A percentile compares a stretch with the other conserved stretches of the same genome.
phyloP scores from a whole-genome alignment of 2,888 invertebrate genomes.

The Brenthis daphne region DNA sequence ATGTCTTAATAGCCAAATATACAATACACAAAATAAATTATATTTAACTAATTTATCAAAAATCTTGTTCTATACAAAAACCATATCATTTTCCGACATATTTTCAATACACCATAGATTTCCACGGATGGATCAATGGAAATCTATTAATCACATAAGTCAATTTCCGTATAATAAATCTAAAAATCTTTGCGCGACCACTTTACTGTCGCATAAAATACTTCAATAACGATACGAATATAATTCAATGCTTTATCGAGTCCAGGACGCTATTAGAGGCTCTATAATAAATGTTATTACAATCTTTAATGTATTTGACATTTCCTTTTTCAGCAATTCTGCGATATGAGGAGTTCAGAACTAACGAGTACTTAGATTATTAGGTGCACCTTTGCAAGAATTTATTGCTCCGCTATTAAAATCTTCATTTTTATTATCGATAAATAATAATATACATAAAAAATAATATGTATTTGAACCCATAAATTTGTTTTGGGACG shows the following conservation, averaged over 20 bases:
- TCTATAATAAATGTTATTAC: conserved; percentile 39
- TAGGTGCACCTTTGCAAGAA: conserved; percentile 33
- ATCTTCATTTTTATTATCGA: conserved; percentile 46
- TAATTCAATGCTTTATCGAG: conserved; percentile 29
- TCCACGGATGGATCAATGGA: neutral
- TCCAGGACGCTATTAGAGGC: conserved; percentile 37
- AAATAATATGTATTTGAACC: conserved; percentile 41
- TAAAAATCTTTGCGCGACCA: conserved; percentile 4
- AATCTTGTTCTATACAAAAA: no score
- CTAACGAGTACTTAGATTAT: conserved; percentile 21
- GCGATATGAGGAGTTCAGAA: conserved; percentile 1
- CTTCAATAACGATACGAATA: conserved; percentile 19
- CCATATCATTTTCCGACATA: neutral
- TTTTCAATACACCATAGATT: neutral
- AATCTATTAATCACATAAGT: conserved; percentile 15
- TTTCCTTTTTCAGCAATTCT: conserved; percentile 40
- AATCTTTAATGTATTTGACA: conserved; percentile 36
- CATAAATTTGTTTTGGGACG: conserved; percentile 39
- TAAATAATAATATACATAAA: conserved; percentile 52
- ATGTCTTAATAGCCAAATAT: no score
- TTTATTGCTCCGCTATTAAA: conserved; percentile 48
- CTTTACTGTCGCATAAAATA: conserved; percentile 26
- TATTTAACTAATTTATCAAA: no score
- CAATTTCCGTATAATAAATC: conserved; percentile 17
- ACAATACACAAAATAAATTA: no score